These are phyloP conservation scores for Climacteris rufus DNA, from an alignment of 2,113 vertebrate genomes.

Conservation along the genomic window DNA sequence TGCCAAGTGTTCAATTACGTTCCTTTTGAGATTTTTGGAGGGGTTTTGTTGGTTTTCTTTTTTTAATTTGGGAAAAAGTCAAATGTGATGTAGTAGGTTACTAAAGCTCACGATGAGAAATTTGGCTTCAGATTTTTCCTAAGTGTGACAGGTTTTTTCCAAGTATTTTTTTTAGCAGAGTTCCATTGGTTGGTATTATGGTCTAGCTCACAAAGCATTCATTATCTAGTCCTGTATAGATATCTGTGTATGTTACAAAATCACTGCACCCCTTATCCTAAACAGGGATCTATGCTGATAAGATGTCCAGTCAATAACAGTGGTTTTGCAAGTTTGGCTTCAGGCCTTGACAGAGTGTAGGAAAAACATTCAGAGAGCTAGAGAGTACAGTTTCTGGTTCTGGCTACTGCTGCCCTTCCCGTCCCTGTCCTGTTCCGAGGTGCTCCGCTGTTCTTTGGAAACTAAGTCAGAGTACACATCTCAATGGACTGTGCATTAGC, in stretches of 20 bases:
- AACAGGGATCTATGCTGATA: neutral
- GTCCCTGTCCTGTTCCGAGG: neutral
- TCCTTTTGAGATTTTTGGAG: neutral
- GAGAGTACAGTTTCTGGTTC: neutral
- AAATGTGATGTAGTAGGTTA: conserved; percentile 38
- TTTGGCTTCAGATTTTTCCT: neutral
- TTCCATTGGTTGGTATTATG: neutral
- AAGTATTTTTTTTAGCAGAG: neutral
- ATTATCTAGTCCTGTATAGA: neutral
- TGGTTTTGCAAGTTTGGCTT: neutral
- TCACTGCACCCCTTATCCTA: neutral
- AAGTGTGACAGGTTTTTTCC: neutral
- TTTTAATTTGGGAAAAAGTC: conserved; percentile 39
- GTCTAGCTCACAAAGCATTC: neutral
- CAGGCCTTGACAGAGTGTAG: neutral
- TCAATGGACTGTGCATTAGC: neutral
- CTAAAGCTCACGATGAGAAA: conserved; percentile 14
- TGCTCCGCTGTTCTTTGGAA: neutral
- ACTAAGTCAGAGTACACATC: neutral
- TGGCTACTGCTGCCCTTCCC: neutral
- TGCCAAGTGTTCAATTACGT: conserved; percentile 64
- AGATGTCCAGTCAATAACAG: neutral
- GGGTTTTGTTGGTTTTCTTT: neutral
- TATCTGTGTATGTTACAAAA: neutral
- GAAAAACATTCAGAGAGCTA: neutral